These are phyloP conservation scores for Bolborhynchus lineola DNA, from an alignment of 2,113 vertebrate species.

Conservation along the genomic window DNA sequence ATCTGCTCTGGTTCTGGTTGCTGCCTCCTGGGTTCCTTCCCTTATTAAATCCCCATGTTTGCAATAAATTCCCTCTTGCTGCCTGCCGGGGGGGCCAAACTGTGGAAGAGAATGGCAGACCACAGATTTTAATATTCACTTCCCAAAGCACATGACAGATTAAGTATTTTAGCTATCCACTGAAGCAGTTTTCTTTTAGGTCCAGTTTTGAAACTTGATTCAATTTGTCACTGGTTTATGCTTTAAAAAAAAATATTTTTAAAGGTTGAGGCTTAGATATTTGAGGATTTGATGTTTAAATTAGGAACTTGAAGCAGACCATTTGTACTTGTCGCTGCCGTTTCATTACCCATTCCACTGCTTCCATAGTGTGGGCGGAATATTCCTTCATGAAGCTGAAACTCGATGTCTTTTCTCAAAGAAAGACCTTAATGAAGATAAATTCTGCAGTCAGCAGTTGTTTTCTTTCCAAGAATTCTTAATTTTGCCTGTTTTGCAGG, in stretches of 20 bases:
- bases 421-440: slow-evolving; percentile 28
- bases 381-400: background rate
- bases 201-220: background rate
- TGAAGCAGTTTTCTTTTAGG: background rate
- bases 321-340: background rate
- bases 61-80: background rate
- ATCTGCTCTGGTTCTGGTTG: background rate
- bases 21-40: background rate
- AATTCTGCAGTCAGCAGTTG: background rate
- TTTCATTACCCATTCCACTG: background rate
- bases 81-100: background rate
- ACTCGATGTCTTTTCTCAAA: background rate
- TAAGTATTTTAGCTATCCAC: background rate
- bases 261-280: background rate
- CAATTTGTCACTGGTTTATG: background rate
- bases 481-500: slow-evolving; percentile 3
- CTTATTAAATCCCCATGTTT: background rate
- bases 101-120: background rate
- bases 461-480: slow-evolving; percentile 32
- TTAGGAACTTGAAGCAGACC: background rate
- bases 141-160: background rate
- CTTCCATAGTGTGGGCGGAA: background rate
- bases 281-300: background rate
- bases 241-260: background rate
- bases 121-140: background rate